These are phyloP conservation scores for Stegodyphus mimosarum DNA, from an alignment of 1,140 invertebrate genomes.

Conservation along the genomic window DNA sequence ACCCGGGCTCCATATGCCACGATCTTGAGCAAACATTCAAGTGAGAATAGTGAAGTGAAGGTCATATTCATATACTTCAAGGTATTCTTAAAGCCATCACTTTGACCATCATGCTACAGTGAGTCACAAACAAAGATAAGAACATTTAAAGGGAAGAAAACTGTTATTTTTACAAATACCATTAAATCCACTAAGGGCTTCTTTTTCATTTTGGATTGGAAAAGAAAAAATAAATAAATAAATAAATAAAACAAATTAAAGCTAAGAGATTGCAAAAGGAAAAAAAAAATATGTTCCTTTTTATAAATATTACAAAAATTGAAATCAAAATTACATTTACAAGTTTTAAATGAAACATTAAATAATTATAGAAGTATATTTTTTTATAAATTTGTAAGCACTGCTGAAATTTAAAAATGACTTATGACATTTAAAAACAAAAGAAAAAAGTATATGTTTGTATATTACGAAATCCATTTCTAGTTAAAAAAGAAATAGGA, in stretches of 20 bases:
- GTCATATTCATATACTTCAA: slow-evolving; percentile 80
- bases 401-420: too few relatives aligned
- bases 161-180: slow-evolving; percentile 20
- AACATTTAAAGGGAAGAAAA: slow-evolving; percentile 33
- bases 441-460: too few relatives aligned
- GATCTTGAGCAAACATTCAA: slow-evolving; percentile 98
- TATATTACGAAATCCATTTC: too few relatives aligned
- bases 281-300: background rate
- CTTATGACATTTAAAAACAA: too few relatives aligned
- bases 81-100: slow-evolving; percentile 35
- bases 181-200: slow-evolving; percentile 32
- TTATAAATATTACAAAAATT: background rate
- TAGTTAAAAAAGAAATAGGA: too few relatives aligned
- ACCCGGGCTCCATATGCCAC: slow-evolving; percentile 95
- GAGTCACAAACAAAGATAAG: slow-evolving; percentile 59
- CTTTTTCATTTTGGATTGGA: slow-evolving; percentile 6
- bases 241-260: slow-evolving; percentile 1
- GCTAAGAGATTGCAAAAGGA: too few relatives aligned
- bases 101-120: slow-evolving; percentile 57
- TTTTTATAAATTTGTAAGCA: too few relatives aligned
- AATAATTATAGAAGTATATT: background rate
- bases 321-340: background rate
- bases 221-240: slow-evolving; percentile 31
- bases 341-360: slow-evolving; percentile 14
- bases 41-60: slow-evolving; percentile 97